Evolutionary conservation across 1,140 invertebrate genomes (phyloP).

Genomic region (Drosophila teissieri): DNA sequence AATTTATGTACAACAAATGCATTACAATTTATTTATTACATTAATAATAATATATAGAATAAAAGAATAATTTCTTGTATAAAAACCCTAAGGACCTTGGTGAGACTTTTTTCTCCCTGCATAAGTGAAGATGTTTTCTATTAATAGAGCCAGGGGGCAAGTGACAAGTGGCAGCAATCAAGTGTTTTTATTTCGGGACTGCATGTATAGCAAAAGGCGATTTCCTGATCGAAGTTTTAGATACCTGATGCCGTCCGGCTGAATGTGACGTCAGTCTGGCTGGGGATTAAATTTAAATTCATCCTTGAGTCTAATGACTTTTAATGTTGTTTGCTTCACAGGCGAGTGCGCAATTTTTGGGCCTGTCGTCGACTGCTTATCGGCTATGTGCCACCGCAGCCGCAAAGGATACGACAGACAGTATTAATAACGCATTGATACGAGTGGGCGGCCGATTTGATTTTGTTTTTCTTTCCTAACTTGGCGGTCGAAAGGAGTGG

Average conservation of each 20-base stretch:
- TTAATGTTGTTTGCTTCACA: constrained; percentile 79
- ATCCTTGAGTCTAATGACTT: constrained; percentile 77
- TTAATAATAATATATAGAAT: not conserved
- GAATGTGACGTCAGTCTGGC: constrained; percentile 24
- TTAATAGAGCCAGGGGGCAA: constrained; percentile 33
- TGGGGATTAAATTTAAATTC: constrained; percentile 71
- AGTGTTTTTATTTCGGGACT: constrained; percentile 30
- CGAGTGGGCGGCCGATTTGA: constrained; percentile 19
- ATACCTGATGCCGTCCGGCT: constrained; percentile 44
- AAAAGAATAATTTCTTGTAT: too few species aligned
- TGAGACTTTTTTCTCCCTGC: not conserved
- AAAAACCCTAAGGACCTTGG: not conserved
- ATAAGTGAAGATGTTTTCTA: not conserved
- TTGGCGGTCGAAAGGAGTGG: not conserved
- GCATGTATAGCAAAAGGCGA: constrained; percentile 26
- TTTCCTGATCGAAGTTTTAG: constrained; percentile 5
- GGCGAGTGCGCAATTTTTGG: constrained; percentile 71
- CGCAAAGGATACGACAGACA: constrained; percentile 37
- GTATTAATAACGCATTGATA: constrained; percentile 58
- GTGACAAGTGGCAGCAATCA: constrained; percentile 4
- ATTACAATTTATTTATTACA: not conserved
- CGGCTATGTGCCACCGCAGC: constrained; percentile 62
- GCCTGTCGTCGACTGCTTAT: constrained; percentile 64
- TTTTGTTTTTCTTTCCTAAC: constrained; percentile 3
- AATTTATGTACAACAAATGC: too few species aligned